Conservation (phyloP, 1,140 invertebrate genomes). For the Sminthurinus signatus region DNA sequence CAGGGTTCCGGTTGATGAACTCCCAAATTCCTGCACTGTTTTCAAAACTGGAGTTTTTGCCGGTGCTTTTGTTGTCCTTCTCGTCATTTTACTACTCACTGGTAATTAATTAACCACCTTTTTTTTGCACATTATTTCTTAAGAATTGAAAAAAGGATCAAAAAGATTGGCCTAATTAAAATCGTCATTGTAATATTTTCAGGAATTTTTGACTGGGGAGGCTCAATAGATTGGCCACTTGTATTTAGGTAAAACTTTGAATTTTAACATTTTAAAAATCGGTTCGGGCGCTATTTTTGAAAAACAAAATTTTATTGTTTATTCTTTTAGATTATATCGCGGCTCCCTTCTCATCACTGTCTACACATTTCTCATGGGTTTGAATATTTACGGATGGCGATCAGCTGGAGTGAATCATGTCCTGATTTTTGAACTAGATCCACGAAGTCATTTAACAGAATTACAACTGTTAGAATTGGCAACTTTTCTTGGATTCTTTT, state of each 20-base stretch:
- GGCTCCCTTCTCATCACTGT: constrained; percentile 87
- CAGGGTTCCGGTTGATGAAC: constrained; percentile 91
- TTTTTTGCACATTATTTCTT: constrained; percentile 50
- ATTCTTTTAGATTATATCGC: constrained; percentile 82
- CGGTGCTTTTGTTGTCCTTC: constrained; percentile 85
- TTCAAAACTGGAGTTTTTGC: constrained; percentile 79
- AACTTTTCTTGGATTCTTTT: constrained; percentile 88
- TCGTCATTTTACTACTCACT: constrained; percentile 77
- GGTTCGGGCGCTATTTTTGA: no score
- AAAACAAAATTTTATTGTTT: no score
- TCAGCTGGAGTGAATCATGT: constrained; percentile 98
- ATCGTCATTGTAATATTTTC: neutral
- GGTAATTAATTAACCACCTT: no score
- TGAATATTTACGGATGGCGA: constrained; percentile 98
- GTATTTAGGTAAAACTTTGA: no score
- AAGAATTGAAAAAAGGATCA: no score
- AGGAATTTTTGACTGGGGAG: no score
- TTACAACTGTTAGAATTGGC: constrained; percentile 96
- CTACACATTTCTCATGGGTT: constrained; percentile 91
- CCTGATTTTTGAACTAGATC: constrained; percentile 97
- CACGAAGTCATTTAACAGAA: constrained; percentile 90
- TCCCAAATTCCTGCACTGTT: constrained; percentile 93
- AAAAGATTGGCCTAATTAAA: no score
- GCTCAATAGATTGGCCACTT: constrained; percentile 56
- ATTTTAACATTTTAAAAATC: no score